A percentile compares a stretch with the other conserved stretches of the same genome.
These are phyloP conservation scores for Leptinotarsa rubiginosa DNA, from an alignment of 2,888 invertebrate species.

Conservation along the genomic window DNA sequence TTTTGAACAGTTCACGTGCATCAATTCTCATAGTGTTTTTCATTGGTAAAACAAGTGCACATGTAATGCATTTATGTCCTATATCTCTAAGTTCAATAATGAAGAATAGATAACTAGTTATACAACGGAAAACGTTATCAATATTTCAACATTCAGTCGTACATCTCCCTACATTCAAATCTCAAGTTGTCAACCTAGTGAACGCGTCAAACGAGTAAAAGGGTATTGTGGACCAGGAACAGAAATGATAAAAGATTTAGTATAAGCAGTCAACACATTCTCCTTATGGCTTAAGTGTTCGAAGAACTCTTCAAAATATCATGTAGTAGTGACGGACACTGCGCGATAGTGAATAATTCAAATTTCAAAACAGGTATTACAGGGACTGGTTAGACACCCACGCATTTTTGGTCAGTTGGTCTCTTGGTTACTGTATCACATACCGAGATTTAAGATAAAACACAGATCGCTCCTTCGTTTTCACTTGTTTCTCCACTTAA, in stretches of 20 bases:
- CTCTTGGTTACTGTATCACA: slow-evolving; percentile 49
- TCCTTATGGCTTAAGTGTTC: not conserved
- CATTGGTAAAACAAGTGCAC: no score
- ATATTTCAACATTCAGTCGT: no score
- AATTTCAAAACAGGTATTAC: slow-evolving; percentile 42
- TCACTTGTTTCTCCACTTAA: slow-evolving; percentile 5
- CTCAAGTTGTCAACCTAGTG: not conserved
- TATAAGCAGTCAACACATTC: slow-evolving; percentile 12
- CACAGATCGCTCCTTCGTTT: not conserved
- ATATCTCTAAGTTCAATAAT: no score
- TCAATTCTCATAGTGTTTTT: no score
- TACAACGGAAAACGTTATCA: no score
- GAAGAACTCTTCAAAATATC: slow-evolving; percentile 36
- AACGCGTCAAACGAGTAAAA: not conserved
- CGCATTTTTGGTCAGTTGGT: slow-evolving; percentile 48
- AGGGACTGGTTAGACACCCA: slow-evolving; percentile 46
- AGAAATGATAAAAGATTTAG: not conserved
- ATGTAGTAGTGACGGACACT: slow-evolving; percentile 24
- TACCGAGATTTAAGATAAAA: slow-evolving; percentile 28
- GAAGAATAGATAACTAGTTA: no score
- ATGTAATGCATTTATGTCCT: no score
- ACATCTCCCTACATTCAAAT: no score
- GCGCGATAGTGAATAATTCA: slow-evolving; percentile 45
- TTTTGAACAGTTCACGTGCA: no score
- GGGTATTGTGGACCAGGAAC: not conserved